A percentile compares a stretch with the other conserved stretches of the same genome.
phyloP scores from a whole-genome alignment of 2,113 vertebrate species.

The Psophia crepitans region DNA sequence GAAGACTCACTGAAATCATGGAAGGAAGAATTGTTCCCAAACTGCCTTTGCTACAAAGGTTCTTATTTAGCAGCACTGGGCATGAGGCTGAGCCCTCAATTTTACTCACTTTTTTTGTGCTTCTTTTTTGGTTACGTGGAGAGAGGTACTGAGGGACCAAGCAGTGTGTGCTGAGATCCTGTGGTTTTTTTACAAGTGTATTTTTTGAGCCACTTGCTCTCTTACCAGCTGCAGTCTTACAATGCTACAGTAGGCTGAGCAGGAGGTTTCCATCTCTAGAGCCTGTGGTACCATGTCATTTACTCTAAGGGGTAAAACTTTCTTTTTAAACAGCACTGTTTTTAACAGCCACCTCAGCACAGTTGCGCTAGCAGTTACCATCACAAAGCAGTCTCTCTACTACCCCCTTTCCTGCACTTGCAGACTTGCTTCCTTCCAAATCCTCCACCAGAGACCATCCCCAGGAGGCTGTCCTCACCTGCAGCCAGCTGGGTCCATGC shows the following conservation, averaged over 20 bases:
- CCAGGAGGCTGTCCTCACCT: not conserved
- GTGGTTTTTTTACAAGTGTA: not conserved
- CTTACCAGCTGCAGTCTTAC: not conserved
- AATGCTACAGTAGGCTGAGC: not conserved
- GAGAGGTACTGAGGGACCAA: not conserved
- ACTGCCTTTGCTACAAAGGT: not conserved
- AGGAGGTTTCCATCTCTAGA: not conserved
- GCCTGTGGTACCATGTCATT: fast-evolving
- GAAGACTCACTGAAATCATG: not conserved
- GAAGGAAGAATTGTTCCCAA: not conserved
- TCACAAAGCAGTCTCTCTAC: not conserved
- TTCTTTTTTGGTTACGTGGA: not conserved
- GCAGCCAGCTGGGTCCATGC: not conserved
- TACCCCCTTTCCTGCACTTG: not conserved
- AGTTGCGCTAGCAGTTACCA: fast-evolving
- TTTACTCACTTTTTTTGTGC: not conserved
- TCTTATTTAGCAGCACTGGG: not conserved
- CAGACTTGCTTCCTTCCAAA: not conserved
- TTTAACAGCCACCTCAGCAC: not conserved
- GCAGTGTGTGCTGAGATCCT: not conserved
- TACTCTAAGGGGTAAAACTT: not conserved
- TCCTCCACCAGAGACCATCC: not conserved
- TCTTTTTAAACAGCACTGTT: not conserved
- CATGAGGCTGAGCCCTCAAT: not conserved
- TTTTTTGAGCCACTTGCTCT: not conserved